Conservation (phyloP, 2,113 vertebrate species). For the Hippocampus zosterae region DNA sequence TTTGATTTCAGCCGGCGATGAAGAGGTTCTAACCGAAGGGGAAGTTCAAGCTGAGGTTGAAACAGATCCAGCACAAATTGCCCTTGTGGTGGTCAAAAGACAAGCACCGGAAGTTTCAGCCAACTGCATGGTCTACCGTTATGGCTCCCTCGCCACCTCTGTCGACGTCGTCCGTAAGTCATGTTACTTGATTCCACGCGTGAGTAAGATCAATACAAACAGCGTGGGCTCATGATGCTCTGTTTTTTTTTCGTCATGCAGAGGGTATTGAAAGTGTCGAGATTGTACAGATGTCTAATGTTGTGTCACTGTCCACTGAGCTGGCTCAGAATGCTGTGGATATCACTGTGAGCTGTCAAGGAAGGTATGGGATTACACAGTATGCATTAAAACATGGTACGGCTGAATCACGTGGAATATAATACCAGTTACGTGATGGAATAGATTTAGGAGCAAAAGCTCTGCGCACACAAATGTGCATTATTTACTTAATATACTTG, state of each 20-base stretch:
- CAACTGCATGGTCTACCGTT: conserved; percentile 83
- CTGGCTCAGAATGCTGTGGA: conserved; percentile 82
- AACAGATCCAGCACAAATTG: conserved; percentile 50
- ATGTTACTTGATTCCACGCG: not conserved
- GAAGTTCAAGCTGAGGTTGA: conserved; percentile 46
- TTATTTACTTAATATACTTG: too few relatives aligned
- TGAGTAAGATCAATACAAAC: not conserved
- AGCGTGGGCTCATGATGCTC: not conserved
- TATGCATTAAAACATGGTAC: not conserved
- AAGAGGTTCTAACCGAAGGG: conserved; percentile 30
- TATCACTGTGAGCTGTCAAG: conserved; percentile 85
- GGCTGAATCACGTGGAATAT: not conserved
- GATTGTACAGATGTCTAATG: conserved; percentile 81
- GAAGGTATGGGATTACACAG: conserved; percentile 73
- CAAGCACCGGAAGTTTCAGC: conserved; percentile 71
- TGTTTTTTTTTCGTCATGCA: conserved; percentile 43
- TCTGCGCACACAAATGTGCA: too few relatives aligned
- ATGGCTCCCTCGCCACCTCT: conserved; percentile 81
- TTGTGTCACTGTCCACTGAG: conserved; percentile 58
- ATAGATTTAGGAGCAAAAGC: too few relatives aligned
- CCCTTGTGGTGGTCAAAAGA: conserved; percentile 79
- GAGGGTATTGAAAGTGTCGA: conserved; percentile 90
- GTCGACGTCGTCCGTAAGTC: conserved; percentile 84
- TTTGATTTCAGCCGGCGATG: conserved; percentile 15
- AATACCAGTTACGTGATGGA: too few relatives aligned